Base-by-base conservation (phyloP, 92 coral and sea anemone species). In the Actinernus sp. region DNA sequence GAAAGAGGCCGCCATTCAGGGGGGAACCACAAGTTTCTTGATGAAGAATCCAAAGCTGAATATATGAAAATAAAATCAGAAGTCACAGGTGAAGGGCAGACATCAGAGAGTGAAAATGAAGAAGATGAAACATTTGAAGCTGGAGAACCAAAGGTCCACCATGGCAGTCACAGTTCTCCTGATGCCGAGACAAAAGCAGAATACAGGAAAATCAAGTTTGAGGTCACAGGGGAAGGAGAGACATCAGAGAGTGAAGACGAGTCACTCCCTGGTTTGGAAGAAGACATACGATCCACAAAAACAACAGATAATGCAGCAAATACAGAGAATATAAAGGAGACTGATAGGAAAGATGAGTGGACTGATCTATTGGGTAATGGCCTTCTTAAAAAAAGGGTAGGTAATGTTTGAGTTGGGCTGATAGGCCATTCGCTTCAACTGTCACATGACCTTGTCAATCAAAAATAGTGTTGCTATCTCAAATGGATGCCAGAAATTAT, bases 291-390 rank as follows among this genome's bases (percentile, higher is more conserved):
- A 0, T 6, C 47, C 17, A 3, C 41, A 21, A 22, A 19, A 26
- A 17, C 29, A 58, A 45, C 6, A 18, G 57, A 27, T 18, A 24
- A 18, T 31, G 31, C 13, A 13, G 27, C 27, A 0, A 36, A 40
- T 12, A 3, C 51, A 28, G 59, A 26, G 24, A 44, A 53, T 32
- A 31, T 54, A 22, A 13, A 9, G 1, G 74, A 60, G 41, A 26
- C 33, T 23, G 80, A 24, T 8, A 11, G 64, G 2, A 25, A 81
- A 51, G 75, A 79, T 1, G 81, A 86, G 18, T 95, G 95, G 95
- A 41, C 70, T 43, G 99, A 95, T 58, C 68, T 95, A 0, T 62
- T 91, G 34, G 99, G 99, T 36, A 95, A 91, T 87, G 99, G 99
- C 31, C 65, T 91, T 5, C 81, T 95, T 37, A 90, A 80, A 59